Conservation (phyloP, 2,797 vertebrate genomes). For the Vespertilio murinus region DNA sequence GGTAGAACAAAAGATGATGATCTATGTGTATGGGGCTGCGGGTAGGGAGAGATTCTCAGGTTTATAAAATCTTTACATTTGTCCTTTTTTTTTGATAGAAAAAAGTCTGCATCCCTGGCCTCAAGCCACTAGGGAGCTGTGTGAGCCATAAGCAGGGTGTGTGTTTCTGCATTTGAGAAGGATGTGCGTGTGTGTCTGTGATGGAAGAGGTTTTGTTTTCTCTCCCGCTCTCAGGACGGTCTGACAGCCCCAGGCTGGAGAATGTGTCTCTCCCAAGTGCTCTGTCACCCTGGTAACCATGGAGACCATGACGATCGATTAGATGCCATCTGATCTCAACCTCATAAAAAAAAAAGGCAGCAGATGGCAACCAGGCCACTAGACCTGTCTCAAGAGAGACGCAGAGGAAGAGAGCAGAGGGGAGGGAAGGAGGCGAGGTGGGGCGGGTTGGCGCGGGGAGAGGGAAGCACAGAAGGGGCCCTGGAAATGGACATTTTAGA, state of each 20-base stretch:
- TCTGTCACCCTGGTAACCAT: constrained; percentile 91
- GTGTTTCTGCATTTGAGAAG: constrained; percentile 70
- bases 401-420: constrained; percentile 69
- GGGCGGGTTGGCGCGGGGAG: not conserved
- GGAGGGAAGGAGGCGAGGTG: constrained; percentile 49
- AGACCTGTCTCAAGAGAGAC: constrained; percentile 87
- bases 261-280: constrained; percentile 87
- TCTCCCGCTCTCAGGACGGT: constrained; percentile 80
- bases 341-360: constrained; percentile 89
- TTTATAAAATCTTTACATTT: constrained; percentile 60
- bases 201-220: constrained; percentile 77
- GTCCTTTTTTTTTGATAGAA: constrained; percentile 34
- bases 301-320: constrained; percentile 94
- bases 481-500: constrained; percentile 49
- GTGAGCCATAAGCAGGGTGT: constrained; percentile 58
- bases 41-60: not conserved
- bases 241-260: constrained; percentile 86
- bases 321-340: constrained; percentile 92
- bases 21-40: not conserved
- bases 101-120: constrained; percentile 67
- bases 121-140: constrained; percentile 62
- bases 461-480: constrained; percentile 55
- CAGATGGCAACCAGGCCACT: constrained; percentile 91
- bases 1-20: constrained; percentile 13
- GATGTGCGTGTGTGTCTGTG: constrained; percentile 78